Evolutionary conservation across 2,113 vertebrate species (phyloP).

Genomic region (Oxyura jamaicensis): DNA sequence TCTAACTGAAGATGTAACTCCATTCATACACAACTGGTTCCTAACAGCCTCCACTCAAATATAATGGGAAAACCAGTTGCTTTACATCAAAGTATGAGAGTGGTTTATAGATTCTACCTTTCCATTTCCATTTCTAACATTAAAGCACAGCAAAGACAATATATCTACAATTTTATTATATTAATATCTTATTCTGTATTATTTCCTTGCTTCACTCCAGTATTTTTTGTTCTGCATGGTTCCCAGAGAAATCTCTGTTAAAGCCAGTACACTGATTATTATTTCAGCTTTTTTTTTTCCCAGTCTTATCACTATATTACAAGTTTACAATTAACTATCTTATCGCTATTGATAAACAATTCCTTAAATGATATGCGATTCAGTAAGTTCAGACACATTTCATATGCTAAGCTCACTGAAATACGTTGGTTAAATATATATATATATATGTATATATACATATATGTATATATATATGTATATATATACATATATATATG

Average conservation of each 20-base stretch:
- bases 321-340: neutral
- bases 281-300: neutral
- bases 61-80: neutral
- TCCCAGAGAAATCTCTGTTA: neutral
- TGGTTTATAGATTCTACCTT: neutral
- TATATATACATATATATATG: too few relatives aligned
- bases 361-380: neutral
- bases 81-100: neutral
- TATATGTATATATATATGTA: too few relatives aligned
- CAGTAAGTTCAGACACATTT: neutral
- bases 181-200: neutral
- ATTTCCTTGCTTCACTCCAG: neutral
- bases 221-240: neutral
- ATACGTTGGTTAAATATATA: too few relatives aligned
- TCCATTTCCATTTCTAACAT: neutral
- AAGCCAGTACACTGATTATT: neutral
- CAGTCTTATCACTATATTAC: neutral
- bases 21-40: neutral
- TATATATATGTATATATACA: too few relatives aligned
- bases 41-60: neutral
- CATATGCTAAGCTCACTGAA: neutral
- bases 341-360: neutral
- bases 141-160: neutral
- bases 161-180: neutral
- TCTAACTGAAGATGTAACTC: neutral